Evolutionary conservation across 2,797 vertebrate genomes (phyloP).

Genomic region (Catostomus latipinnis): DNA sequence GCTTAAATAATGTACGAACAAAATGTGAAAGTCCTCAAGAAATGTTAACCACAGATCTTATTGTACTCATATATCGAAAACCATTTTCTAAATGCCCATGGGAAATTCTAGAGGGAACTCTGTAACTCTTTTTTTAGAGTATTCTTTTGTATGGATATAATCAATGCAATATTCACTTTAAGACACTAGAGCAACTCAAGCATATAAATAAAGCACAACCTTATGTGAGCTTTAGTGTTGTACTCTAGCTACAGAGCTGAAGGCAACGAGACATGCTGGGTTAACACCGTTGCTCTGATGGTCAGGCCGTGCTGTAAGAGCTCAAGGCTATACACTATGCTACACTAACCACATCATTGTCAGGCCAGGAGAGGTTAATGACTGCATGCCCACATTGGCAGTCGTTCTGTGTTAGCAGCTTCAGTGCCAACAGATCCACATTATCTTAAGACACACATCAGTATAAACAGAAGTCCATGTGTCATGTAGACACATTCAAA

Average conservation of each 20-base stretch:
- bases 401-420: slow-evolving; percentile 27
- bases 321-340: slow-evolving; percentile 56
- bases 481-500: slow-evolving; percentile 13
- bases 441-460: slow-evolving; percentile 42
- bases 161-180: slow-evolving; percentile 16
- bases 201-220: background rate
- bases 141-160: background rate
- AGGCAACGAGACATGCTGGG: slow-evolving; percentile 35
- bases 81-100: no score
- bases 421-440: slow-evolving; percentile 34
- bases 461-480: slow-evolving; percentile 27
- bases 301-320: slow-evolving; percentile 9
- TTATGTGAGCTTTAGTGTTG: slow-evolving; percentile 27
- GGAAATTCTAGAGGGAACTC: no score
- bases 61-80: no score
- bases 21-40: no score
- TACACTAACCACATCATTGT: slow-evolving; percentile 58
- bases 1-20: no score
- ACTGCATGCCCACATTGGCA: slow-evolving; percentile 49
- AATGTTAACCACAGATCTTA: no score
- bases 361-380: slow-evolving; percentile 55
- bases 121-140: background rate
- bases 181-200: background rate
- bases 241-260: slow-evolving; percentile 18
- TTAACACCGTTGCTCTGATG: slow-evolving; percentile 33